A percentile compares a stretch with the other conserved stretches of the same genome.
phyloP scores from a whole-genome alignment of 1,140 invertebrate species.

The Pseudomyrmex concolor region DNA sequence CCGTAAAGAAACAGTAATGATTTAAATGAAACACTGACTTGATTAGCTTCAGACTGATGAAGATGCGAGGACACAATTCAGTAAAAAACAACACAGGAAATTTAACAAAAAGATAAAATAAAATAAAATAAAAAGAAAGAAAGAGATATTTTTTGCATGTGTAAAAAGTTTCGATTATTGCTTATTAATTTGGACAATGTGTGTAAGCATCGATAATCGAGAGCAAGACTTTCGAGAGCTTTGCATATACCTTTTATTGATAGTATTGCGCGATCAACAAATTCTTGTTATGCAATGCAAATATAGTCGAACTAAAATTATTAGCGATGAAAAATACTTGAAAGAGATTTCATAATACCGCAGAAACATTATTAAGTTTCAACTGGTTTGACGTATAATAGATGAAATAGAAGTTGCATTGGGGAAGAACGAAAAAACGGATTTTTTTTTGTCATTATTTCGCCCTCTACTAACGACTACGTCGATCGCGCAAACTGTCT shows the following conservation, averaged over 20 bases:
- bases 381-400: background rate
- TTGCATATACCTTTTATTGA: constrained; percentile 1
- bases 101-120: background rate
- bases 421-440: no score
- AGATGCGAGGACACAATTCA: background rate
- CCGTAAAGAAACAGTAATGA: constrained; percentile 1
- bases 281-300: background rate
- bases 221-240: constrained; percentile 45
- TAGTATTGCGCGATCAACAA: constrained; percentile 41
- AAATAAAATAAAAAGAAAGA: background rate
- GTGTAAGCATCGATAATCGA: constrained; percentile 19
- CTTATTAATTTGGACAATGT: constrained; percentile 16
- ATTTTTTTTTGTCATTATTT: background rate
- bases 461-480: background rate
- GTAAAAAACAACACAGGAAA: no score
- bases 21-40: background rate
- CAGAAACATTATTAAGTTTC: background rate
- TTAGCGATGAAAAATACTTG: constrained; percentile 21
- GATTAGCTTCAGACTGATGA: background rate
- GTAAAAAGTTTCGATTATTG: constrained; percentile 8
- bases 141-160: background rate
- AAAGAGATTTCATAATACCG: background rate
- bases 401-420: background rate
- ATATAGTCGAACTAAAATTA: background rate
- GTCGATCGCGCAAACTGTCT: constrained; percentile 58